Percentiles rank a stretch among this genome's conserved stretches.
Conservation (phyloP, 1,140 invertebrate genomes). For the Belonocnema kinseyi region DNA sequence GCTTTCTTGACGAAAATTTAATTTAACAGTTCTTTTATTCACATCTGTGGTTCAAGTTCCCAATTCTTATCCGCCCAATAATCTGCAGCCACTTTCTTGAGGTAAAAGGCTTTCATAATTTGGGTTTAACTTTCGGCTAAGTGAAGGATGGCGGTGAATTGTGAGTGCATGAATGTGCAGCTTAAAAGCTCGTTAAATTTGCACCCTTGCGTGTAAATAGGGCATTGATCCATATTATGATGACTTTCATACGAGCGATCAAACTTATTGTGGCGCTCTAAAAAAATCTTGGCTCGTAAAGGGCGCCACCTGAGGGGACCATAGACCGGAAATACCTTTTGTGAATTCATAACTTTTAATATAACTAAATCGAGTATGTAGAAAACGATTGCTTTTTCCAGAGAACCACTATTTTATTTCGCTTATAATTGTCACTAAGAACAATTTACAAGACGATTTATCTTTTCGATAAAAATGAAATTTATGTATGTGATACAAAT, state of each 20-base stretch:
- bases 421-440: not conserved
- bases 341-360: not conserved
- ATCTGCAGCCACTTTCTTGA: conserved; percentile 4
- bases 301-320: not conserved
- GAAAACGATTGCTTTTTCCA: not conserved
- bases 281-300: not conserved
- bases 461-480: not conserved
- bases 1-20: not conserved
- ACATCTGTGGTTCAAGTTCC: not conserved
- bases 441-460: not conserved
- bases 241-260: not conserved
- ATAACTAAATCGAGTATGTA: not conserved
- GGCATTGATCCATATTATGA: not conserved
- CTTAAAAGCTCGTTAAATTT: conserved; percentile 17
- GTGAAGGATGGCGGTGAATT: not conserved
- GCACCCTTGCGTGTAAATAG: not conserved
- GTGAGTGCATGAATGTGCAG: not conserved
- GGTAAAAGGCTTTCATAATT: not conserved
- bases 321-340: not conserved
- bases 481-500: not conserved
- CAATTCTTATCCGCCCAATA: conserved; percentile 4
- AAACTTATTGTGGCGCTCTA: conserved; percentile 4
- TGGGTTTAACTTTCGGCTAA: not conserved
- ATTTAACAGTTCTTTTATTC: conserved; percentile 8
- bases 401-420: not conserved